Evolutionary conservation across 2,113 vertebrate genomes (phyloP).

Genomic region (Epinephelus fuscoguttatus): DNA sequence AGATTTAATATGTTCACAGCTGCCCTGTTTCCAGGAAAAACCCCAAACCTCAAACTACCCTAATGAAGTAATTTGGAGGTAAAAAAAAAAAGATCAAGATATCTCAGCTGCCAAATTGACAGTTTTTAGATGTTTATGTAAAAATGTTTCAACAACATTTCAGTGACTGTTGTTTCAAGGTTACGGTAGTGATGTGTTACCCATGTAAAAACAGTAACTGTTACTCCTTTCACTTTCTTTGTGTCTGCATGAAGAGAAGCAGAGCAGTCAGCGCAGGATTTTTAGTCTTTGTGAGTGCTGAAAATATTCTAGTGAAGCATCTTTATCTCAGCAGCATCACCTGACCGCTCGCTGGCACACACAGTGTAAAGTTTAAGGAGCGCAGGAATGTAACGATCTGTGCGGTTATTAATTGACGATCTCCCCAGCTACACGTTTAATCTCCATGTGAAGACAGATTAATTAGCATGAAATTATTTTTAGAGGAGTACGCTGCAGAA

Average conservation of each 20-base stretch:
- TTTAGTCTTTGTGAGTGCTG: background rate
- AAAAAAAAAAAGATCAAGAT: no score
- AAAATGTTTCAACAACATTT: no score
- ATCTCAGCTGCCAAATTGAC: no score
- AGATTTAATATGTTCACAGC: no score
- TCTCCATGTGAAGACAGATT: slow-evolving; percentile 16
- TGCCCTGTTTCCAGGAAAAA: no score
- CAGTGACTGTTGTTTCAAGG: no score
- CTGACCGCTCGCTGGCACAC: background rate
- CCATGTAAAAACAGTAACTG: no score
- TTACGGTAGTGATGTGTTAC: no score
- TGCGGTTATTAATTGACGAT: slow-evolving; percentile 5
- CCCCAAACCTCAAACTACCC: no score
- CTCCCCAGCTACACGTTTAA: background rate
- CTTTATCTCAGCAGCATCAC: background rate
- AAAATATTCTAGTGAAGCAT: background rate
- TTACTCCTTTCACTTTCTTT: background rate
- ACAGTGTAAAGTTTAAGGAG: background rate
- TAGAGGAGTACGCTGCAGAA: slow-evolving; percentile 25
- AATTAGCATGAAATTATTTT: slow-evolving; percentile 24
- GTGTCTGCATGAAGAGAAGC: background rate
- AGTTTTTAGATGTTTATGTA: no score
- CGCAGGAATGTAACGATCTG: background rate
- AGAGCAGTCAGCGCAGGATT: background rate
- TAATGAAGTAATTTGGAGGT: no score